phyloP scores from a whole-genome alignment of 2,113 vertebrate genomes.

The Pseudolaguvia tuberculata region DNA sequence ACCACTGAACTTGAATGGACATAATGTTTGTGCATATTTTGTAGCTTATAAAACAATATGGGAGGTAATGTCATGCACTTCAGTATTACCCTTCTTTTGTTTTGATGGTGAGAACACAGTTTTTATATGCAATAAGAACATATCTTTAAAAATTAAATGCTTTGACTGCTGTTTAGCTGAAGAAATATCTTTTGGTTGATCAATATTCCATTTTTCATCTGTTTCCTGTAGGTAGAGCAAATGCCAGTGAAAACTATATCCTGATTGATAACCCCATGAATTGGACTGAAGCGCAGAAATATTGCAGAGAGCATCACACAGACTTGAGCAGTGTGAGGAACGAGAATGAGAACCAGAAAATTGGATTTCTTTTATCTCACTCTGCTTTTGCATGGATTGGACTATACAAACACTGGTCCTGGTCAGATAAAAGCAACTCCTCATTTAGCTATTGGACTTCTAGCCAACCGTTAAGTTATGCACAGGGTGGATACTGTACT shows the following conservation, averaged over 20 bases:
- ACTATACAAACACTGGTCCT: slow-evolving; percentile 28
- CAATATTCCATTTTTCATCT: too few species aligned
- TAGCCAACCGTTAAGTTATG: not conserved
- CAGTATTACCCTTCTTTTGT: not conserved
- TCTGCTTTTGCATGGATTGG: slow-evolving; percentile 1
- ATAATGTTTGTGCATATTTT: not conserved
- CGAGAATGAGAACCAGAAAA: not conserved
- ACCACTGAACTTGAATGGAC: not conserved
- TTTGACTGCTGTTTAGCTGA: not conserved
- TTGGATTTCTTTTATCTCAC: not conserved
- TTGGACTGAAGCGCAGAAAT: slow-evolving; percentile 37
- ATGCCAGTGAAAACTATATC: slow-evolving; percentile 24
- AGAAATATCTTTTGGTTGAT: not conserved
- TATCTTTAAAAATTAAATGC: not conserved
- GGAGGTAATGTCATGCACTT: accelerated
- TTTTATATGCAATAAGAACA: not conserved
- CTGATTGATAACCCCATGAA: not conserved
- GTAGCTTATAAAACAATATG: not conserved
- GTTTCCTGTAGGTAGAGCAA: not conserved
- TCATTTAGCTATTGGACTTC: slow-evolving; percentile 20
- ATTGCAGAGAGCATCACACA: slow-evolving; percentile 38
- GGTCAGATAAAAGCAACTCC: slow-evolving; percentile 39
- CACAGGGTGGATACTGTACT: not conserved
- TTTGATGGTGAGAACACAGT: slow-evolving; percentile 34
- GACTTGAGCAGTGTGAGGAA: slow-evolving; percentile 35